A percentile compares a stretch with the other conserved stretches of the same genome.
phyloP scores from a whole-genome alignment of 2,113 vertebrate genomes.

The Pseudonaja textilis region DNA sequence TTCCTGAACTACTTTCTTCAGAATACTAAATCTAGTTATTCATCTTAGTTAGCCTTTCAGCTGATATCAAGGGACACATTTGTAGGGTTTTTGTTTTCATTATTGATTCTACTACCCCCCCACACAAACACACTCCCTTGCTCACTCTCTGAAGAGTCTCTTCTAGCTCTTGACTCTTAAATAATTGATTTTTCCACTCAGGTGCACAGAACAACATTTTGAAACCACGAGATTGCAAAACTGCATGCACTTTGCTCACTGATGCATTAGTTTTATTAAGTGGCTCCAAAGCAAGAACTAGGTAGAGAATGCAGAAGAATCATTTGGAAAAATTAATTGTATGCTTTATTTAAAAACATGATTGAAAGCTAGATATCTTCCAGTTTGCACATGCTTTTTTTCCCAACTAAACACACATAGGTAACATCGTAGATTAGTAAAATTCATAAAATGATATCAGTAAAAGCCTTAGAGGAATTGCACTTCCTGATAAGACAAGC shows the following conservation, averaged over 20 bases:
- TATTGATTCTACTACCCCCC: conserved; percentile 38
- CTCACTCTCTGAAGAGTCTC: conserved; percentile 26
- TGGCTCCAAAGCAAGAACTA: conserved; percentile 16
- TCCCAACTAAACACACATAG: not conserved
- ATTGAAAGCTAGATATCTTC: conserved; percentile 39
- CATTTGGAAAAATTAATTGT: conserved; percentile 40
- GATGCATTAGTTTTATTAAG: conserved; percentile 32
- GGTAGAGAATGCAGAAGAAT: conserved; percentile 29
- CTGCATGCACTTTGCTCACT: conserved; percentile 31
- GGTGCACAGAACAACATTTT: conserved; percentile 46
- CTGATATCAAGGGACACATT: conserved; percentile 27
- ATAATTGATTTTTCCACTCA: conserved; percentile 58
- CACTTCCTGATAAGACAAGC: conserved; percentile 44
- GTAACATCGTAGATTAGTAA: conserved; percentile 1
- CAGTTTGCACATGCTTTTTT: not conserved
- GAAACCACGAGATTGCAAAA: conserved; percentile 47
- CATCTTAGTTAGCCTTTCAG: conserved; percentile 47
- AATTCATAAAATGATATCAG: conserved; percentile 21
- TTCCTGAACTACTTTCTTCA: conserved; percentile 35
- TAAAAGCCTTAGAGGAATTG: conserved; percentile 41
- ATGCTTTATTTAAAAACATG: conserved; percentile 35
- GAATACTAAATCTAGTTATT: conserved; percentile 53
- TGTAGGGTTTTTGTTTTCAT: conserved; percentile 15
- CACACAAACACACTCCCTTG: not conserved
- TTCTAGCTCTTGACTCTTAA: conserved; percentile 43